A percentile compares a stretch with the other conserved stretches of the same genome.
Evolutionary conservation across 2,113 vertebrate species (phyloP).

Genomic region (Limanda limanda): DNA sequence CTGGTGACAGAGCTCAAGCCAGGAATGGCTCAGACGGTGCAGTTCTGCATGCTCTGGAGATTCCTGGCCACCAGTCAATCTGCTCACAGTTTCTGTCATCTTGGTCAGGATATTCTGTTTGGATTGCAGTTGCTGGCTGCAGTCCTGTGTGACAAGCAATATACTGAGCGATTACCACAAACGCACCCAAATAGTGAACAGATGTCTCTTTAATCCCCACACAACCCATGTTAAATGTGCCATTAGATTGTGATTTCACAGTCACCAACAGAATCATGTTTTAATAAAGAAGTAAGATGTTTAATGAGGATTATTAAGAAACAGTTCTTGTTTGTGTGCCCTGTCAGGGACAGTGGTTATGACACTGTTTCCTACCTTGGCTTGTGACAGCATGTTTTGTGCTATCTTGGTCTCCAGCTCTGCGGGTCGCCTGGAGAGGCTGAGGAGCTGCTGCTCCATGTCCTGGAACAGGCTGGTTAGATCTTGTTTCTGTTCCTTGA

Average conservation of each 20-base stretch:
- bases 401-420: constrained; percentile 94
- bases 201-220: constrained; percentile 14
- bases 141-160: constrained; percentile 83
- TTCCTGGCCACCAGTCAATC: constrained; percentile 87
- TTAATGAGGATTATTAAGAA: neutral
- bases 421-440: constrained; percentile 89
- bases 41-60: constrained; percentile 91
- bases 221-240: neutral
- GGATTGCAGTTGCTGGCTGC: constrained; percentile 88
- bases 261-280: neutral
- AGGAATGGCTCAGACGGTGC: constrained; percentile 87
- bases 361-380: constrained; percentile 83
- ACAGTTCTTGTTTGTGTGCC: neutral
- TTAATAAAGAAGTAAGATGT: neutral
- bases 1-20: constrained; percentile 92
- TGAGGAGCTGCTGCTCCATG: constrained; percentile 92
- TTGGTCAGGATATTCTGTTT: constrained; percentile 86
- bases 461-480: constrained; percentile 92
- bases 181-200: constrained; percentile 12
- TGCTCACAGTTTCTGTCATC: constrained; percentile 89
- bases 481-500: constrained; percentile 92
- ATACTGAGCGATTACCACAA: neutral
- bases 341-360: neutral
- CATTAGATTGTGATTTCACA: neutral
- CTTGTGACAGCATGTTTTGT: constrained; percentile 93